These are phyloP conservation scores for Perizoma affinitatum DNA, from an alignment of 2,888 invertebrate genomes.

Conservation along the genomic window DNA sequence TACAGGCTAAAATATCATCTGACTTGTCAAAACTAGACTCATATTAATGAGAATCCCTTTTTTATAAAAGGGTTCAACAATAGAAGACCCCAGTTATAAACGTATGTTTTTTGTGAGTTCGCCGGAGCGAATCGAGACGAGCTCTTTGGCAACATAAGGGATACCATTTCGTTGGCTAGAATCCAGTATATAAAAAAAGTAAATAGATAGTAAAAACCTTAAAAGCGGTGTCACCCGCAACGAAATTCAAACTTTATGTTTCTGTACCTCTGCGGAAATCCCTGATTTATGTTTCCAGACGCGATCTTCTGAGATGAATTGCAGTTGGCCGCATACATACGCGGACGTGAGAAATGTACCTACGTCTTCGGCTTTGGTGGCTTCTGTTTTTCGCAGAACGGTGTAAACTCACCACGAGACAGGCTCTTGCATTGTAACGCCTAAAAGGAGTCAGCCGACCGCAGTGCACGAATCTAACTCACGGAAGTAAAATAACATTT, in stretches of 20 bases:
- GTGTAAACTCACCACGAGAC: too few species aligned
- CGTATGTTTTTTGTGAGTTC: slow-evolving; percentile 28
- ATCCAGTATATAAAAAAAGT: too few species aligned
- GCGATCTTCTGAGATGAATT: slow-evolving; percentile 58
- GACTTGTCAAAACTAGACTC: slow-evolving; percentile 6
- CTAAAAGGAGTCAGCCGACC: too few species aligned
- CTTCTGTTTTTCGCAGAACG: too few species aligned
- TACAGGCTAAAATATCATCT: too few species aligned
- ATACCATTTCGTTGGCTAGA: background rate
- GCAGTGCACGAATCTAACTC: too few species aligned
- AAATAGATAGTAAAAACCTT: too few species aligned
- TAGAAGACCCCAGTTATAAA: slow-evolving; percentile 22
- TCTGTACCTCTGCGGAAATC: slow-evolving; percentile 19
- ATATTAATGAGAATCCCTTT: slow-evolving; percentile 25
- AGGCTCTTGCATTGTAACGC: too few species aligned
- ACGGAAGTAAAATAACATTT: too few species aligned
- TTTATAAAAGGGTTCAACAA: slow-evolving; percentile 23
- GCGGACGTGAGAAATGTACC: slow-evolving; percentile 63
- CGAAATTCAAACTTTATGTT: slow-evolving; percentile 7
- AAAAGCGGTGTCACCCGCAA: too few species aligned
- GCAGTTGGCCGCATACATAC: slow-evolving; percentile 63
- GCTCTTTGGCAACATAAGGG: slow-evolving; percentile 2
- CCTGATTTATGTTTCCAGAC: slow-evolving; percentile 71
- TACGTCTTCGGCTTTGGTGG: slow-evolving; percentile 19
- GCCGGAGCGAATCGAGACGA: slow-evolving; percentile 15